Conservation (phyloP, 2,113 vertebrate species). For the Grallaria varia region DNA sequence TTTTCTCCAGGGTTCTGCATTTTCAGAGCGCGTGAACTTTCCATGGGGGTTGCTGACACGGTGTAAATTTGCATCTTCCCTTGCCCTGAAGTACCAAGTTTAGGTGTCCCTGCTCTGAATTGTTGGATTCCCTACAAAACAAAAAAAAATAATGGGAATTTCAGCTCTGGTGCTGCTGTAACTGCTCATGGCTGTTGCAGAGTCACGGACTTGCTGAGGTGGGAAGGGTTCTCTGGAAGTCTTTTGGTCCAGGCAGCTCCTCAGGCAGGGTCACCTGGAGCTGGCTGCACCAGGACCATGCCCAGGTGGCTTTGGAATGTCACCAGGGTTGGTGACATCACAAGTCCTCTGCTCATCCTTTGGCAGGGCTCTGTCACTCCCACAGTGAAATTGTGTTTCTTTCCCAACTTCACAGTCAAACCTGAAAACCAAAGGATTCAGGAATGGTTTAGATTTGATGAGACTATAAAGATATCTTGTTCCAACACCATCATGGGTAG, state of each 20-base stretch:
- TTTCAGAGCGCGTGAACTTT: background rate
- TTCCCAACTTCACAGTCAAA: background rate
- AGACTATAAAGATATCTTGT: no score
- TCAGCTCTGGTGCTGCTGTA: background rate
- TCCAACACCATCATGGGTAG: background rate
- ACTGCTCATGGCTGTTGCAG: background rate
- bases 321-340: background rate
- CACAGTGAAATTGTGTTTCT: background rate
- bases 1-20: constrained; percentile 10
- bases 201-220: background rate
- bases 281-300: background rate
- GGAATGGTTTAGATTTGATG: background rate
- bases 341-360: background rate
- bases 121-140: background rate
- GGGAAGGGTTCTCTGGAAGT: background rate
- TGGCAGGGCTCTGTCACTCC: background rate
- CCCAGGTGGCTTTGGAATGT: background rate
- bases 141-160: background rate
- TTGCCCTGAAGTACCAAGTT: background rate
- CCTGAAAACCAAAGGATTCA: background rate
- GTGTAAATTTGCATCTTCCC: background rate
- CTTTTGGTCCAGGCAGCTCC: background rate
- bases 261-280: background rate
- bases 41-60: background rate
- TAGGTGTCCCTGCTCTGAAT: background rate